Evolutionary conservation across 2,888 invertebrate genomes (phyloP).

Genomic region (Eustalomyia histrio): DNA sequence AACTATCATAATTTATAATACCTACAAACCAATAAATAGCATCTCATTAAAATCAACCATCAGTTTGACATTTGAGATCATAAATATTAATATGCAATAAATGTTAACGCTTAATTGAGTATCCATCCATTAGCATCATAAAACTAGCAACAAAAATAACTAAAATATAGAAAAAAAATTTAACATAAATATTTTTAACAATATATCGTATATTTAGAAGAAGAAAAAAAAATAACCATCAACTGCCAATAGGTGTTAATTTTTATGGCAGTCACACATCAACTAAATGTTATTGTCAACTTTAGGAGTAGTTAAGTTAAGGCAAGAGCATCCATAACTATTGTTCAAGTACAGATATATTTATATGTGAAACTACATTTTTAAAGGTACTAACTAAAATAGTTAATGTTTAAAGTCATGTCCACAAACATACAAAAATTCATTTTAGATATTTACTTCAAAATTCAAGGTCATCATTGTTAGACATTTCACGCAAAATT

Average conservation of each 20-base stretch:
- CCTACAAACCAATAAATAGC: background rate
- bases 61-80: background rate
- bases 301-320: slow-evolving; percentile 4
- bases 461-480: slow-evolving; percentile 51
- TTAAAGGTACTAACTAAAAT: background rate
- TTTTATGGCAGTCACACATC: slow-evolving; percentile 46
- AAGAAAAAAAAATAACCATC: slow-evolving; percentile 2
- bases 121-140: background rate
- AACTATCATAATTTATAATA: too few species aligned
- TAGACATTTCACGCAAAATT: slow-evolving; percentile 47
- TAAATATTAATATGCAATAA: slow-evolving; percentile 8
- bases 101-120: slow-evolving; percentile 23
- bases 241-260: slow-evolving; percentile 51
- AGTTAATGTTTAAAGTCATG: slow-evolving; percentile 5
- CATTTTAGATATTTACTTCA: background rate
- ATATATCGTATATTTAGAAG: background rate
- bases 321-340: background rate
- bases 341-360: slow-evolving; percentile 1
- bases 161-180: background rate
- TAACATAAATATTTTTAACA: background rate
- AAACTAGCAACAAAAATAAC: background rate
- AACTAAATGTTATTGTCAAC: slow-evolving; percentile 57
- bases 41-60: slow-evolving; percentile 2
- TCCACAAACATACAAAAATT: background rate
- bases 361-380: background rate